A percentile compares a stretch with the other conserved stretches of the same genome.
Conservation (phyloP, 2,797 vertebrate genomes). For the Crenichthys baileyi region DNA sequence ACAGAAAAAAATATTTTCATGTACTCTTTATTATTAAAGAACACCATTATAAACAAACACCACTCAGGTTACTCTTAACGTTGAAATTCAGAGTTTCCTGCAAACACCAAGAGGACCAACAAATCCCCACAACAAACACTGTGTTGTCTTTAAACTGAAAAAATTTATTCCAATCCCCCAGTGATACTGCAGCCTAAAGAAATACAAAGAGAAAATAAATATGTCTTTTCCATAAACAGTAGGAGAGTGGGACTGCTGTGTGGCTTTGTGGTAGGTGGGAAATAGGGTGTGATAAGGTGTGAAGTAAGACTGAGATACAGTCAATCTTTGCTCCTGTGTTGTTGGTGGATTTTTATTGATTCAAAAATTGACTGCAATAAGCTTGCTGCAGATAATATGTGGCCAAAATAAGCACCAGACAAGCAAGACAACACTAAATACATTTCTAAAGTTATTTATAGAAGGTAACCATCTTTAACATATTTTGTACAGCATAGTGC, state of each 20-base stretch:
- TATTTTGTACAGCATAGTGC: neutral
- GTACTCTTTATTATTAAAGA: neutral
- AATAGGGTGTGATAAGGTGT: neutral
- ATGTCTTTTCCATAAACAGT: conserved; percentile 22
- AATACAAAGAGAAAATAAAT: conserved; percentile 32
- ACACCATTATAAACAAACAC: neutral
- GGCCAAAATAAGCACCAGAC: neutral
- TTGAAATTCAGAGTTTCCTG: conserved; percentile 2
- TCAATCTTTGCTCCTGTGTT: neutral
- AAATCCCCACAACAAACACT: conserved; percentile 20
- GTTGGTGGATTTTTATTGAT: neutral
- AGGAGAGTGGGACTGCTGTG: neutral
- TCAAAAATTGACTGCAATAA: neutral
- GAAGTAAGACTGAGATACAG: conserved; percentile 1
- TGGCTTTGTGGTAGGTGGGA: neutral
- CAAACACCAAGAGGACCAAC: conserved; percentile 19
- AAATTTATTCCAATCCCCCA: conserved; percentile 36
- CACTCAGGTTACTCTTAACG: neutral
- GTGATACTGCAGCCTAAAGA: conserved; percentile 23
- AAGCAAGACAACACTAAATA: neutral
- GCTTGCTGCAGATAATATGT: neutral
- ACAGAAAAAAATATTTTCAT: neutral
- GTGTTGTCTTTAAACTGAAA: conserved; percentile 23
- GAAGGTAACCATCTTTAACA: neutral
- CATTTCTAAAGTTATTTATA: neutral